Percentiles rank a stretch among this genome's conserved stretches.
These are phyloP conservation scores for Notiomystis cincta DNA, from an alignment of 2,113 vertebrate species.

Conservation along the genomic window DNA sequence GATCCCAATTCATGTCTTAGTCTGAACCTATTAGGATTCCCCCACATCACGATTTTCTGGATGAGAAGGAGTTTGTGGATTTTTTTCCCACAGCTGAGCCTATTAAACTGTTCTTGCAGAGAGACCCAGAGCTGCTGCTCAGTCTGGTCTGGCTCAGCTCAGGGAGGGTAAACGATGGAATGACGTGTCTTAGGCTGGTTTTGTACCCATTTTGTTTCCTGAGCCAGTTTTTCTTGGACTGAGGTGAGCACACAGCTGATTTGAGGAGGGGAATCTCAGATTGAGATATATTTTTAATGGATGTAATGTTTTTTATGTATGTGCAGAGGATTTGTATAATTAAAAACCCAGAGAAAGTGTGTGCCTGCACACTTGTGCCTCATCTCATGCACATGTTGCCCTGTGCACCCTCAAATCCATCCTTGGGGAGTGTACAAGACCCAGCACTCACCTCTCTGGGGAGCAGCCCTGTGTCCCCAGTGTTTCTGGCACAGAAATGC, in stretches of 20 bases:
- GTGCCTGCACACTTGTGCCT: background rate
- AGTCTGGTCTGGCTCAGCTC: background rate
- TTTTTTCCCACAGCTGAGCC: background rate
- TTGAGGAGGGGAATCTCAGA: background rate
- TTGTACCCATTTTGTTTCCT: background rate
- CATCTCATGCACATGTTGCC: background rate
- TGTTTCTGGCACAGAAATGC: background rate
- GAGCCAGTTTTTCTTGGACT: background rate
- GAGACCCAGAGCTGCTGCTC: background rate
- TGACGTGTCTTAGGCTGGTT: background rate
- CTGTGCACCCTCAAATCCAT: fast-evolving
- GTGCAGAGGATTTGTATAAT: background rate
- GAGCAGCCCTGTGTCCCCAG: background rate
- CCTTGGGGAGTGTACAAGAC: fast-evolving
- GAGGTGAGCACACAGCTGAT: background rate
- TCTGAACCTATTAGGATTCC: background rate
- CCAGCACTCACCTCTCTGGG: fast-evolving
- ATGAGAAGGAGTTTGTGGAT: background rate
- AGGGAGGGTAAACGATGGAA: fast-evolving
- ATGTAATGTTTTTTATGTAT: background rate
- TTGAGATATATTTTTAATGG: background rate
- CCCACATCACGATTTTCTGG: background rate
- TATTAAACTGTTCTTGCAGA: background rate
- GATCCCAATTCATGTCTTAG: background rate
- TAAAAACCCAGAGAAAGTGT: background rate